Conservation (phyloP, 2,888 invertebrate species). For the Nowickia ferox region DNA sequence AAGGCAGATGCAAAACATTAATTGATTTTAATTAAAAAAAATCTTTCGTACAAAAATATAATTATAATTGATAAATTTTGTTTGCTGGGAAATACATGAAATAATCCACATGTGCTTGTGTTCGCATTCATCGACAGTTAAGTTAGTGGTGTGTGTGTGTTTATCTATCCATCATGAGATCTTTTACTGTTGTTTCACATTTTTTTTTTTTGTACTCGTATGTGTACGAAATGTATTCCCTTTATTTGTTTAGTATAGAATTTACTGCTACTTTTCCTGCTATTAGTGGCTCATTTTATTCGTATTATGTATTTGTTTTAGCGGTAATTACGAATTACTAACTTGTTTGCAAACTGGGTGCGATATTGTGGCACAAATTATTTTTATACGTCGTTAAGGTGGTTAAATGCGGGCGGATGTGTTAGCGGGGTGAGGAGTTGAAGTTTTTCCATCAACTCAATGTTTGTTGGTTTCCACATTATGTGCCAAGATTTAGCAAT, state of each 20-base stretch:
- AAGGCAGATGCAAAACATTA: no score
- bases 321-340: slow-evolving; percentile 79
- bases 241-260: slow-evolving; percentile 48
- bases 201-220: background rate
- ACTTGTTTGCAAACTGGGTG: slow-evolving; percentile 66
- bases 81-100: slow-evolving; percentile 9
- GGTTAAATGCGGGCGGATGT: slow-evolving; percentile 7
- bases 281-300: slow-evolving; percentile 81
- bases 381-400: slow-evolving; percentile 36
- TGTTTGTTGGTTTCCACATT: slow-evolving; percentile 63
- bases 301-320: slow-evolving; percentile 81
- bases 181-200: slow-evolving; percentile 43
- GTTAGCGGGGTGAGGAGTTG: background rate
- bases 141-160: slow-evolving; percentile 22
- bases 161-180: slow-evolving; percentile 57
- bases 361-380: slow-evolving; percentile 13
- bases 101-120: background rate
- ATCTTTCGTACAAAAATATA: no score
- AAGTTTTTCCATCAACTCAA: slow-evolving; percentile 31
- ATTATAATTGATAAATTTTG: background rate
- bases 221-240: slow-evolving; percentile 23
- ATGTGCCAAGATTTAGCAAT: slow-evolving; percentile 70
- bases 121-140: background rate
- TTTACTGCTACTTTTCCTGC: slow-evolving; percentile 68
- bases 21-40: no score